Evolutionary conservation across 1,140 invertebrate genomes (phyloP).

Genomic region (Epicauta chinensis): DNA sequence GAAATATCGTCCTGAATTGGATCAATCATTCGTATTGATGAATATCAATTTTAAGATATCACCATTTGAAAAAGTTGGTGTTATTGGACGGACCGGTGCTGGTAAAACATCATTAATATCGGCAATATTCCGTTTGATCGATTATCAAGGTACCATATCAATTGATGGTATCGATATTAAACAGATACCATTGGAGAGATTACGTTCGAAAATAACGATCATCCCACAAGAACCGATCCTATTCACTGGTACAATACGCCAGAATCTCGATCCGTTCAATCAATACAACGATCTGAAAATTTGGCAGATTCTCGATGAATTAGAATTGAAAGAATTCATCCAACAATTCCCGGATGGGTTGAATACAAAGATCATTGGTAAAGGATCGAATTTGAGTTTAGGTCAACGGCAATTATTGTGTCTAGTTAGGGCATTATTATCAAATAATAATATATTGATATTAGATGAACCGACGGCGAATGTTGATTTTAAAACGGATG

Average conservation of each 20-base stretch:
- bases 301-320: conserved; percentile 59
- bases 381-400: conserved; percentile 21
- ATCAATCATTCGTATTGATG: conserved; percentile 47
- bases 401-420: conserved; percentile 45
- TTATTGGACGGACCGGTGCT: conserved; percentile 67
- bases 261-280: conserved; percentile 63
- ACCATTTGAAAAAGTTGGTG: conserved; percentile 61
- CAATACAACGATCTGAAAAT: conserved; percentile 52
- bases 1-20: conserved; percentile 42
- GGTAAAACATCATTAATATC: conserved; percentile 71
- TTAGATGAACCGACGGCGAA: conserved; percentile 56
- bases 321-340: conserved; percentile 46
- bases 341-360: conserved; percentile 40
- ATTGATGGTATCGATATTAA: conserved; percentile 55
- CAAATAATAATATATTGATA: conserved; percentile 47
- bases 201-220: conserved; percentile 59
- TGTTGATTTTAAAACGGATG: conserved; percentile 51
- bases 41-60: conserved; percentile 50
- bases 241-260: conserved; percentile 57
- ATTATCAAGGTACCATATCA: conserved; percentile 54
- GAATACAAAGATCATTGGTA: conserved; percentile 39
- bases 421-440: conserved; percentile 67
- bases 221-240: conserved; percentile 68
- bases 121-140: conserved; percentile 62
- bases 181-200: conserved; percentile 48